These are phyloP conservation scores for Ennomos quercinarius DNA, from an alignment of 2,888 invertebrate species.

Conservation along the genomic window DNA sequence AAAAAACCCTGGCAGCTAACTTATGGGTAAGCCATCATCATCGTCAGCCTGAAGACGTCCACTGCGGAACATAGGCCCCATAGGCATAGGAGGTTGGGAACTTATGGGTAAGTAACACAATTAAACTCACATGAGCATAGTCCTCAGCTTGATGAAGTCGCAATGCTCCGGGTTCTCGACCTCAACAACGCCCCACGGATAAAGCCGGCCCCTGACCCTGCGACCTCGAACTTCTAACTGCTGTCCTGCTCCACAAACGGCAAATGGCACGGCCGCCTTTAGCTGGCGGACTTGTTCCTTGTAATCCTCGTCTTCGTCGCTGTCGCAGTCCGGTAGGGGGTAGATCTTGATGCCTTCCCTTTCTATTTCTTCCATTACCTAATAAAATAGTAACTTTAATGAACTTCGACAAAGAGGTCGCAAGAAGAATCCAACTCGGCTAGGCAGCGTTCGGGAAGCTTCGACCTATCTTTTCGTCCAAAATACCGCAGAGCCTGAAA, in stretches of 20 bases:
- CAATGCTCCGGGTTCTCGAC: slow-evolving; percentile 99
- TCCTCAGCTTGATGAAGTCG: slow-evolving; percentile 98
- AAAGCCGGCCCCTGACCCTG: slow-evolving; percentile 96
- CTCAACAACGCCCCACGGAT: slow-evolving; percentile 99
- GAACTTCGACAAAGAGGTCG: too few relatives aligned
- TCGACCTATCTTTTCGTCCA: too few relatives aligned
- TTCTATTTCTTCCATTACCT: slow-evolving; percentile 96
- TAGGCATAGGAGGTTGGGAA: too few relatives aligned
- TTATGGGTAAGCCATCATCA: too few relatives aligned
- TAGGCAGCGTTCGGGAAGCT: too few relatives aligned
- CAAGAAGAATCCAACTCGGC: too few relatives aligned
- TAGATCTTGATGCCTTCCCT: slow-evolving; percentile 97
- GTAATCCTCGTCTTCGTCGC: slow-evolving; percentile 98
- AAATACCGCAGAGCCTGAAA: too few relatives aligned
- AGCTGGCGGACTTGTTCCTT: slow-evolving; percentile 97
- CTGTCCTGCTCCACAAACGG: slow-evolving; percentile 98
- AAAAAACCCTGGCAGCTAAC: too few relatives aligned
- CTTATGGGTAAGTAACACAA: too few relatives aligned
- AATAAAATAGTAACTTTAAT: background rate
- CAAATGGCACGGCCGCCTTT: slow-evolving; percentile 98
- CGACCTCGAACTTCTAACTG: slow-evolving; percentile 97
- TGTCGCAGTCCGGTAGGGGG: slow-evolving; percentile 97
- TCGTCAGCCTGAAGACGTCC: too few relatives aligned
- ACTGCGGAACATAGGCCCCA: too few relatives aligned
- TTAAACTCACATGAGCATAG: slow-evolving; percentile 96